phyloP scores from a whole-genome alignment of 1,140 invertebrate species.

The Eubasilissa regina region DNA sequence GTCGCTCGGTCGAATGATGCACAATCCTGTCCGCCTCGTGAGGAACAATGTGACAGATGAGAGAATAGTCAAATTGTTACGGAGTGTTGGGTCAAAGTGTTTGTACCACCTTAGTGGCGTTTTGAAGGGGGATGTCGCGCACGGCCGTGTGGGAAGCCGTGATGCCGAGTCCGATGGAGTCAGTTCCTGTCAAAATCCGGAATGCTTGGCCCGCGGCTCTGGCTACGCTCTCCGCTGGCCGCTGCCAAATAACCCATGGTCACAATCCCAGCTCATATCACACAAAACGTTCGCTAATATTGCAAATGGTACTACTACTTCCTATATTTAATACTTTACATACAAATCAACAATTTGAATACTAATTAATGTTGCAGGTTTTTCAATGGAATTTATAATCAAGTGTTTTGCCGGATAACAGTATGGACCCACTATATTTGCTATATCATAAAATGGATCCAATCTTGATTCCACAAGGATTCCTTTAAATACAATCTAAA shows the following conservation, averaged over 20 bases:
- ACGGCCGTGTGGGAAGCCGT: conserved; percentile 77
- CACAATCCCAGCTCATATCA: neutral
- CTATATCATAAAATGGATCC: too few relatives aligned
- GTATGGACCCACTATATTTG: too few relatives aligned
- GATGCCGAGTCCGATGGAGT: conserved; percentile 81
- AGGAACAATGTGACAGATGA: conserved; percentile 20
- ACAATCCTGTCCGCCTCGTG: neutral
- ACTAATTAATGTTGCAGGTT: too few relatives aligned
- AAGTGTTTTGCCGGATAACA: too few relatives aligned
- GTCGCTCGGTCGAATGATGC: conserved; percentile 16
- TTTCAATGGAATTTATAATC: too few relatives aligned
- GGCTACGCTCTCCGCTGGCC: conserved; percentile 83
- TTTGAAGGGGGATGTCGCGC: conserved; percentile 70
- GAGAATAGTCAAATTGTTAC: conserved; percentile 37
- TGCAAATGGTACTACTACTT: too few relatives aligned
- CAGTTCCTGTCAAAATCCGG: conserved; percentile 83
- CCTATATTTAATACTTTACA: too few relatives aligned
- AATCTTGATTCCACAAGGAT: too few relatives aligned
- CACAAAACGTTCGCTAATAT: too few relatives aligned
- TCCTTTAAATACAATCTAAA: too few relatives aligned
- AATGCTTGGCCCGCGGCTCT: conserved; percentile 83
- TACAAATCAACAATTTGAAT: too few relatives aligned
- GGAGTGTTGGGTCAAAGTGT: conserved; percentile 42
- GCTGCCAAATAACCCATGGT: conserved; percentile 68
- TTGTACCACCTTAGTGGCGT: conserved; percentile 64